Evolutionary conservation across 2,888 invertebrate genomes (phyloP), one percentile per base, ranked within the genome.

Genomic region (Sinohyriopsis cumingii): DNA sequence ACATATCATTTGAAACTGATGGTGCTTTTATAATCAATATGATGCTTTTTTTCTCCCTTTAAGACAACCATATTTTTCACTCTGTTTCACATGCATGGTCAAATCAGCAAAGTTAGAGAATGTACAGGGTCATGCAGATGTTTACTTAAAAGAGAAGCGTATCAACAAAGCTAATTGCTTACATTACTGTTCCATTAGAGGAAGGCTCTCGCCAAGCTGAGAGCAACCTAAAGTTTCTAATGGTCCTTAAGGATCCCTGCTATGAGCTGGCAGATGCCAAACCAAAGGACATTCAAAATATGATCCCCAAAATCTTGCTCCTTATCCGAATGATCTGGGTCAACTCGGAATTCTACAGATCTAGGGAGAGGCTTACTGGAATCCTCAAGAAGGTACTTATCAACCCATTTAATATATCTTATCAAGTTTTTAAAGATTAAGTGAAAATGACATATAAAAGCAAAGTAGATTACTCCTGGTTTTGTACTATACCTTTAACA

Each of bases 281-380:
- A 0, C 93, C 95, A 0, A 92, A 92, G 5, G 93, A 93, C 68
- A 93, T 96, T 55, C 91, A 94, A 0, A 90, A 91, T 90, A 93
- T 90, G 79, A 88, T 97, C 19, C 94, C 94, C 0, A 92, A 93
- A 70, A 94, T 96, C 28, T 92, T 97, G 54, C 94, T 95, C 84
- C 90, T 95, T 0, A 93, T 96, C 77, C 92, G 96, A 71, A 94
- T 94, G 76, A 95, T 97, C 82, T 96, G 96, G 96, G 91, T 94
- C 81, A 94, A 95, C 78, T 96, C 96, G 0, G 93, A 94, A 0
- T 94, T 93, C 87, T 96, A 95, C 86, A 95, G 94, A 78, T 93
- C 93, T 0, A 91, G 91, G 82, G 91, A 89, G 79, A 83, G 87
- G 66, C 79, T 89, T 18, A 91, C 90, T 63, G 91, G 87, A 62